Evolutionary conservation across 37 sponge, comb jelly and placozoan species (phyloP).

Genomic region (Cliona cf. orientalis): DNA sequence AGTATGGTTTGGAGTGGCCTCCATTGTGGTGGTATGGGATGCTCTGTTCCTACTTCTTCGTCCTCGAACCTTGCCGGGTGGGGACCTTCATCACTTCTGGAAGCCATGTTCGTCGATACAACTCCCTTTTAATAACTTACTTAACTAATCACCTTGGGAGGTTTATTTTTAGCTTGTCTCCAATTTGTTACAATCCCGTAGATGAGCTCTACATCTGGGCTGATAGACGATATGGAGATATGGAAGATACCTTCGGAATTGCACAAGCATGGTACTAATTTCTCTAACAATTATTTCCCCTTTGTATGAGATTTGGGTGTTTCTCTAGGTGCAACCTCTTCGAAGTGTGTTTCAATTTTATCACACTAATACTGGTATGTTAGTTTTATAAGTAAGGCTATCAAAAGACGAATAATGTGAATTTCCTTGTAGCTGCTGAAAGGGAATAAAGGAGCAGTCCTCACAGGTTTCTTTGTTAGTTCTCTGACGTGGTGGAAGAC

Average conservation of each 20-base stretch:
- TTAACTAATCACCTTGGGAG: not conserved
- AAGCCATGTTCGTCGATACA: slow-evolving; percentile 68
- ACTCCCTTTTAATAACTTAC: not conserved
- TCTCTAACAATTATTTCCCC: not conserved
- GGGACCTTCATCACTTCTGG: slow-evolving; percentile 56
- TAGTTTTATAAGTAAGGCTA: not conserved
- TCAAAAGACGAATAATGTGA: not conserved
- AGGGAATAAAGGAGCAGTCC: slow-evolving; percentile 19
- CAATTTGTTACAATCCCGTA: slow-evolving; percentile 1
- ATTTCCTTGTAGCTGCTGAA: slow-evolving; percentile 39
- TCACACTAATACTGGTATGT: slow-evolving; percentile 38
- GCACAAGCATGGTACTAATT: slow-evolving; percentile 72
- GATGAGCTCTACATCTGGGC: slow-evolving; percentile 73
- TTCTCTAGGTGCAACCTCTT: slow-evolving; percentile 42
- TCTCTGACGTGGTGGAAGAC: slow-evolving; percentile 87
- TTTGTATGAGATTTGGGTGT: not conserved
- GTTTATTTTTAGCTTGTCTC: not conserved
- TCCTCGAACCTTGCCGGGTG: slow-evolving; percentile 65
- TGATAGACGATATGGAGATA: slow-evolving; percentile 79
- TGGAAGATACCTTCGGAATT: slow-evolving; percentile 68
- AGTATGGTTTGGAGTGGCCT: slow-evolving; percentile 56
- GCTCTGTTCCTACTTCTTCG: slow-evolving; percentile 62
- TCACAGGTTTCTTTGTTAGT: slow-evolving; percentile 62
- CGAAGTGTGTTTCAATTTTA: slow-evolving; percentile 21
- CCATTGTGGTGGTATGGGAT: slow-evolving; percentile 67